A percentile compares a stretch with the other conserved stretches of the same genome.
Conservation (phyloP, 2,113 vertebrate species). For the Ptilonorhynchus violaceus region DNA sequence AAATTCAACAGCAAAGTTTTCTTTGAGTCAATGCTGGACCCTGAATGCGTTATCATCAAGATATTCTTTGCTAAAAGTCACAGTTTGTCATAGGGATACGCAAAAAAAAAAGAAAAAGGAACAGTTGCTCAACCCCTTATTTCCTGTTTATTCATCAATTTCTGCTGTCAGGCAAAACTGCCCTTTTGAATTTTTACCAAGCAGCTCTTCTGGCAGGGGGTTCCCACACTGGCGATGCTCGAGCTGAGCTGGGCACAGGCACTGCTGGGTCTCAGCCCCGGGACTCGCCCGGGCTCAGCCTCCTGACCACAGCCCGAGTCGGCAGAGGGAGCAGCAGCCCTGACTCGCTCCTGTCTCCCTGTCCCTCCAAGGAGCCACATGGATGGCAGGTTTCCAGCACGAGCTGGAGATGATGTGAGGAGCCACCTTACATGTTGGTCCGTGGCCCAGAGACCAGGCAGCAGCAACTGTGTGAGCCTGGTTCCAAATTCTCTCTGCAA, state of each 20-base stretch:
- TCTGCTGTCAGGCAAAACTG: background rate
- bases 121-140: background rate
- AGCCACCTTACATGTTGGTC: background rate
- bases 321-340: constrained; percentile 25
- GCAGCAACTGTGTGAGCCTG: accelerated
- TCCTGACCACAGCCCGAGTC: background rate
- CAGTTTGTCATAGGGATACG: background rate
- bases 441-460: background rate
- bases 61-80: background rate
- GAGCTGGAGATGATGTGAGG: background rate
- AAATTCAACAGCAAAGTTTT: background rate
- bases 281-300: accelerated
- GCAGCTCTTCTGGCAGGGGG: too few species aligned
- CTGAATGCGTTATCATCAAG: background rate
- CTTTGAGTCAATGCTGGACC: background rate
- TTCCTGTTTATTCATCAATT: background rate
- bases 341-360: background rate
- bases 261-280: background rate
- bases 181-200: background rate
- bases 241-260: accelerated
- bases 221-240: background rate
- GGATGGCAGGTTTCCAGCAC: background rate
- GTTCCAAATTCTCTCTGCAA: background rate
- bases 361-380: background rate
- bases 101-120: background rate